Evolutionary conservation across 35 echinoderm and acorn worm genomes (phyloP).

Genomic region (Amphiura filiformis): DNA sequence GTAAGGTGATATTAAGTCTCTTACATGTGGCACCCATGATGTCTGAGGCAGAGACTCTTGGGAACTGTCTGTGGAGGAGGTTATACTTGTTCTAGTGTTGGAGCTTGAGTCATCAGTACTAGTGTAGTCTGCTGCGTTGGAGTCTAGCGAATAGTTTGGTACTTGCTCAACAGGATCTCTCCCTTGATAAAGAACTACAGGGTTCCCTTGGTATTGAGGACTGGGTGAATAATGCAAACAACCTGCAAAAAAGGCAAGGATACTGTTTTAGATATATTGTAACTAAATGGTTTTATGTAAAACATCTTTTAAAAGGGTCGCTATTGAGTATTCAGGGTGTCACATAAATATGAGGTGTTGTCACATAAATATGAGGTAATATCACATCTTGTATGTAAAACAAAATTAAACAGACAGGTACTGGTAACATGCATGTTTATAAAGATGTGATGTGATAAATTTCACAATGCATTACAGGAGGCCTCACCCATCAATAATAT

Average conservation of each 20-base stretch:
- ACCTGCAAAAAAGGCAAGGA: background rate
- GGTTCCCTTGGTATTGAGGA: background rate
- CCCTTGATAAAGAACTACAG: background rate
- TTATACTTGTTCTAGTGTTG: background rate
- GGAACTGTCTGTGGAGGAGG: background rate
- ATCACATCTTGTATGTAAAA: too few species aligned
- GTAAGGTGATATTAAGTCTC: background rate
- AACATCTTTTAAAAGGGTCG: too few species aligned
- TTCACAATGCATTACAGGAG: too few species aligned
- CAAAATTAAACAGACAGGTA: too few species aligned
- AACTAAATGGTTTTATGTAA: too few species aligned
- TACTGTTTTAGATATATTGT: too few species aligned
- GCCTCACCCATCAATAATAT: too few species aligned
- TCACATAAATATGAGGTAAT: too few species aligned
- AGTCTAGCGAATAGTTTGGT: background rate
- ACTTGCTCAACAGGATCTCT: background rate
- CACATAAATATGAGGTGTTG: too few species aligned
- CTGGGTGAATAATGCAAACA: background rate
- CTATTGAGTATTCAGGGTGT: too few species aligned
- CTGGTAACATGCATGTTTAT: too few species aligned
- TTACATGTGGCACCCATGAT: background rate
- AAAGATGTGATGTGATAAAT: too few species aligned
- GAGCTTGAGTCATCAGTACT: background rate
- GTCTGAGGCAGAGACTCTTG: background rate
- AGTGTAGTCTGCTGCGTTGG: background rate